A percentile compares a stretch with the other conserved stretches of the same genome.
These are phyloP conservation scores for Lacerta agilis DNA, from an alignment of 2,797 vertebrate species.

Conservation along the genomic window DNA sequence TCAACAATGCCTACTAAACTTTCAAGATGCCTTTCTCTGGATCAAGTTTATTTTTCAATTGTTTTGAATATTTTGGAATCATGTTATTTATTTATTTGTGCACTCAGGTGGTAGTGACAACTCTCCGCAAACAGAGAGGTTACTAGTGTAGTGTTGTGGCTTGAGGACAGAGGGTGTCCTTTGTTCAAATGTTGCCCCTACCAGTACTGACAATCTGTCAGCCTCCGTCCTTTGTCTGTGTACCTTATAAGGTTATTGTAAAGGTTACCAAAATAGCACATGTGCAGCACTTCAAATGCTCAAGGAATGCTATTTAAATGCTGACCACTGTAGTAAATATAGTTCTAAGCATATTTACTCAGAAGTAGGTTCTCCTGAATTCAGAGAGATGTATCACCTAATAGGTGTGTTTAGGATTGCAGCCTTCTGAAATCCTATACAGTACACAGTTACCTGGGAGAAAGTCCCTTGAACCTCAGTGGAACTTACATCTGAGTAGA, in stretches of 20 bases:
- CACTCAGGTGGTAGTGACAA: background rate
- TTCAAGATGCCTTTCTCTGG: background rate
- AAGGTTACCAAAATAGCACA: background rate
- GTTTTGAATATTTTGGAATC: background rate
- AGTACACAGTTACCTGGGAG: too few relatives aligned
- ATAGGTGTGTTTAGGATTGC: too few relatives aligned
- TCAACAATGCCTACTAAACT: background rate
- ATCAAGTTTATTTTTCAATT: background rate
- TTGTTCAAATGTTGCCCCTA: background rate
- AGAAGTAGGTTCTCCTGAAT: too few relatives aligned
- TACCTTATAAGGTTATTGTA: background rate
- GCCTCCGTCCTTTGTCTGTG: background rate
- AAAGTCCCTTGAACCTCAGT: too few relatives aligned
- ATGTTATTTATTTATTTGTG: too few relatives aligned
- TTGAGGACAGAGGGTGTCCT: too few relatives aligned
- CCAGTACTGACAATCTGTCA: background rate
- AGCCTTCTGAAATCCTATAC: too few relatives aligned
- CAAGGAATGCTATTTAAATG: background rate
- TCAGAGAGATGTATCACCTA: too few relatives aligned
- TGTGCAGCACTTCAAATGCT: background rate
- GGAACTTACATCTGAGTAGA: background rate
- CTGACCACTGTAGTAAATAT: too few relatives aligned
- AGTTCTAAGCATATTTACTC: too few relatives aligned
- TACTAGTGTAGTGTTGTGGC: background rate
- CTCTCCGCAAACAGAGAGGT: background rate